Percentiles rank a stretch among this genome's conserved stretches.
These are phyloP conservation scores for Mobula birostris DNA, from an alignment of 2,113 vertebrate species.

Conservation along the genomic window DNA sequence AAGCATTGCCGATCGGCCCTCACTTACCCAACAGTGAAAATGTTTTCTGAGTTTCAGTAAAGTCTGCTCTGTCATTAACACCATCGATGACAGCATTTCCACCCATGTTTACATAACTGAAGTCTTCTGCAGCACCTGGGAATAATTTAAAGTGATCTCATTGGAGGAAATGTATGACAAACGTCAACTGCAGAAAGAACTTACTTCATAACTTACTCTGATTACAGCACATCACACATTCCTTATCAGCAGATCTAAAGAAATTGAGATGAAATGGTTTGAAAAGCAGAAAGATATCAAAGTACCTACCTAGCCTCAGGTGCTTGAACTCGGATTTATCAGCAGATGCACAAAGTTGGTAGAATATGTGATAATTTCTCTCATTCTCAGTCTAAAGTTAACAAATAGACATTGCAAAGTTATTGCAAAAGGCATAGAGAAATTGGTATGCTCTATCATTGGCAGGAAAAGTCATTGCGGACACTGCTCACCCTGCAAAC, in stretches of 20 bases:
- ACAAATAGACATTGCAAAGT: conserved; percentile 8
- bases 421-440: background rate
- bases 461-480: too few relatives aligned
- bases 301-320: conserved; percentile 74
- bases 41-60: conserved; percentile 81
- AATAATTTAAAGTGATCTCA: conserved; percentile 19
- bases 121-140: conserved; percentile 76
- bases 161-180: background rate
- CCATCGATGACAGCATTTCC: conserved; percentile 72
- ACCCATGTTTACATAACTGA: conserved; percentile 79
- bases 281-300: background rate
- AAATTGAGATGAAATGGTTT: background rate
- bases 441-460: background rate
- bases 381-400: conserved; percentile 79
- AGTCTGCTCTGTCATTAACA: conserved; percentile 71
- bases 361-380: conserved; percentile 97
- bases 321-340: conserved; percentile 69
- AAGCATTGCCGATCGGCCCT: background rate
- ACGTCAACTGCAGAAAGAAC: background rate
- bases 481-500: too few relatives aligned
- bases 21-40: conserved; percentile 75
- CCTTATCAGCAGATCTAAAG: background rate
- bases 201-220: too few relatives aligned
- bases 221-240: background rate
- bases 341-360: conserved; percentile 88